Base-by-base conservation (phyloP, 2,113 vertebrate species). In the Sitta europaea region DNA sequence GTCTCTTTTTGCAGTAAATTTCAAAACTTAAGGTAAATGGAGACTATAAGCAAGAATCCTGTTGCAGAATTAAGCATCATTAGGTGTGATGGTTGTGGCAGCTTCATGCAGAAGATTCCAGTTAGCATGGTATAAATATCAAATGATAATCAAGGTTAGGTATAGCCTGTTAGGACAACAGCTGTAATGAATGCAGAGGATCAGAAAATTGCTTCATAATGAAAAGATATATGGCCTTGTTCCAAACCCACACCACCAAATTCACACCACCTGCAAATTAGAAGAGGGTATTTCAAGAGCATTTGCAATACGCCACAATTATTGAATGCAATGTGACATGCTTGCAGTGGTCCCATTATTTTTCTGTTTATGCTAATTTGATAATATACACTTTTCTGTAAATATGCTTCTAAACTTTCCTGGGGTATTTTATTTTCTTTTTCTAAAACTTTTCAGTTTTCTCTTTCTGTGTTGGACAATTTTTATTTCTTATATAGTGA, bases 161-260 rank as follows among this genome's bases (percentile, higher is more conserved):
- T 58, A 76, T 53, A 81, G 96, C 84, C 92, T 81, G 83, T 77
- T 93, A 90, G 75, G 77, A 68, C 62, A 61, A 45, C 19, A 59
- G 78, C 77, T 72, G 67, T 94, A 93, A 97, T 96, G 95, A 97
- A 97, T 94, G 80, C 92, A 96, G 79, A 90, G 80, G 70, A 96
- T 96, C 81, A 96, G 93, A 97, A 97, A 97, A 97, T 89, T 93
- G 71, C 92, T 96, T 97, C 91, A 92, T 96, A 96, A 92, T 77
- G 62, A 83, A 66, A 91, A 92, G 83, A 91, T 42, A 58, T 43
- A 61, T 95, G 90, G 91, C 76, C 88, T 97, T 86, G 55, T 79
- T 96, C 92, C 94, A 97, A 96, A 91, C 63, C 43, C 75, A n/a
- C n/a, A n/a, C n/a, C n/a, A n/a, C n/a, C n/a, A 91, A 40, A 97